Evolutionary conservation across 2,888 invertebrate species (phyloP), one percentile per base, ranked within the genome.

Genomic region (Drosophila phalerata): DNA sequence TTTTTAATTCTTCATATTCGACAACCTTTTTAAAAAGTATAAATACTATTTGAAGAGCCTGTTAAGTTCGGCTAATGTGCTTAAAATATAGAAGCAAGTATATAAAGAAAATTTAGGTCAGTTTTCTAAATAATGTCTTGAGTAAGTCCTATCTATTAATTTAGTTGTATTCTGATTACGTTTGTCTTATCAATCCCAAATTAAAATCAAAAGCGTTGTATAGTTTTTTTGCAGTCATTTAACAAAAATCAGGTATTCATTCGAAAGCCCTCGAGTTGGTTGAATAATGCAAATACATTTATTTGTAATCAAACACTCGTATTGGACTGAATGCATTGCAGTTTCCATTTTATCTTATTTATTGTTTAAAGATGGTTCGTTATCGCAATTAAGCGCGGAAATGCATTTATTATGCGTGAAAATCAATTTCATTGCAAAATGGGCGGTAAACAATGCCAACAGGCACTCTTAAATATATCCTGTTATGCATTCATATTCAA

Each of bases 381-480:
- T 77, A 84, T 81, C 72, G 61, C 69, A 79, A 79, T 82, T 74
- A 81, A 75, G 69, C 71, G 57, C 57, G 69, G 69, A 75, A 73
- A 79, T 68, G 40, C 60, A 77, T 77, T 77, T 81, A 79, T 75
- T 72, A 64, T 61, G 77, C 69, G 71, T 64, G 69, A 69, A 79
- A 81, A 72, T 72, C 69, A 79, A 72, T 73, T 77, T 65, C 11
- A 60, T 43, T 61, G 28, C 49, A 40, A 48, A 32, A 37, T 15
- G 34, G n/a, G 17, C 19, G 13, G n/a, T 47, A 58, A 67, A 48
- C 63, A 61, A 73, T 68, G 58, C 38, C 43, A 66, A 48, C 62
- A 34, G 22, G 48, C 37, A 40, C 32, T 38, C 37, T 17, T 37
- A 48, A 52, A 64, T 43, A 64, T 43, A 49, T 70, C 38, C 40